A percentile compares a stretch with the other conserved stretches of the same genome.
These are phyloP conservation scores for Lepeophtheirus salmonis DNA, from an alignment of 1,140 invertebrate genomes.

Conservation along the genomic window DNA sequence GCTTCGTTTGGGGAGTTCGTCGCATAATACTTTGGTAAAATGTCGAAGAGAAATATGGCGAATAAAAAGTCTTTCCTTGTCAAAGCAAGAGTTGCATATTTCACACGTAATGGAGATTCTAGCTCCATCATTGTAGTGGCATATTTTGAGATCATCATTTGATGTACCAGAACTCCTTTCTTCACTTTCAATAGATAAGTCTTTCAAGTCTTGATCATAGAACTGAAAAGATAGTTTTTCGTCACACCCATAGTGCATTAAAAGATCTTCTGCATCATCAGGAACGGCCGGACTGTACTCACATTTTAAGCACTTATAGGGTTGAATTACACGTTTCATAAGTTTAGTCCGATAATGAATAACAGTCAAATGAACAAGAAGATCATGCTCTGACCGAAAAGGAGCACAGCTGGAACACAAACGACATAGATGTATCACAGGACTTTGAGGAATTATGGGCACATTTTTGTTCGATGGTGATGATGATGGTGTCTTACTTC, in stretches of 20 bases:
- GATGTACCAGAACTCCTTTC: neutral
- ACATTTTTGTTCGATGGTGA: neutral
- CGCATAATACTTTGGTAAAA: conserved; percentile 8
- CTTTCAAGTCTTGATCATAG: conserved; percentile 8
- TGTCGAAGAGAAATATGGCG: conserved; percentile 5
- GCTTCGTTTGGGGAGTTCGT: conserved; percentile 7
- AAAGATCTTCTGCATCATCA: conserved; percentile 8
- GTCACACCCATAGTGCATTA: conserved; percentile 16
- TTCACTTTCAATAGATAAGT: neutral
- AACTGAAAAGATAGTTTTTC: conserved; percentile 15
- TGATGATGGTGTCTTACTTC: neutral
- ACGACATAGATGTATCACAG: conserved; percentile 1
- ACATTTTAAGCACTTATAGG: conserved; percentile 3
- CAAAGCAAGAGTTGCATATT: conserved; percentile 4
- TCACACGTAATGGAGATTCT: neutral
- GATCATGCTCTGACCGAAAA: neutral
- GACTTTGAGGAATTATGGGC: neutral
- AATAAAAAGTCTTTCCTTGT: conserved; percentile 1
- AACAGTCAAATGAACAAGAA: conserved; percentile 4
- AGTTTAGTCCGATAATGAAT: conserved; percentile 7
- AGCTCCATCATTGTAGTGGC: no score
- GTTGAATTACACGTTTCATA: neutral
- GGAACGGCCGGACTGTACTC: neutral
- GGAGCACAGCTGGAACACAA: neutral
- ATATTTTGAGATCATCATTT: no score